These are phyloP conservation scores for Phocoena phocoena DNA, from an alignment of 2,113 vertebrate genomes.

Conservation along the genomic window DNA sequence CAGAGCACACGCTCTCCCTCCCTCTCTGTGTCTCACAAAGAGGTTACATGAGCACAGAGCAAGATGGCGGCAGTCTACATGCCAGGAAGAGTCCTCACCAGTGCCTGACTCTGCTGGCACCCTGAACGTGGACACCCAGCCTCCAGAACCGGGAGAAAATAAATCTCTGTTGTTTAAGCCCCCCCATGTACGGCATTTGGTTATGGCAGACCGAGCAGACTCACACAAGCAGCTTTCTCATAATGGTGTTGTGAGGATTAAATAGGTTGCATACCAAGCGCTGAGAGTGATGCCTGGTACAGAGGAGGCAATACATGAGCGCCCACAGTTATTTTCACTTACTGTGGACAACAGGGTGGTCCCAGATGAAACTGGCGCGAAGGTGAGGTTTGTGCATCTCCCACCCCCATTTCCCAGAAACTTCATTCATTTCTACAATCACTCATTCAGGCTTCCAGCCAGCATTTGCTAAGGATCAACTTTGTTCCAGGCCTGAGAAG, in stretches of 20 bases:
- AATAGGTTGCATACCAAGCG: neutral
- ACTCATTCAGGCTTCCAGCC: neutral
- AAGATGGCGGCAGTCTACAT: rapidly evolving
- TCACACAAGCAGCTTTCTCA: neutral
- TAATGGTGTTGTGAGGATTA: neutral
- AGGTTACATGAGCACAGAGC: no score
- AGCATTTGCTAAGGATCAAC: neutral
- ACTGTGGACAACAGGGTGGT: neutral
- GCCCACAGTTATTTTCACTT: neutral
- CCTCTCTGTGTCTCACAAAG: neutral
- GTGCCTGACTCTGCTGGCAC: neutral
- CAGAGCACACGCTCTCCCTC: neutral
- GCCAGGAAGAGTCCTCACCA: neutral
- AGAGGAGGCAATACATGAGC: rapidly evolving
- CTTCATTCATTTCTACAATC: neutral
- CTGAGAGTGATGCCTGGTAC: neutral
- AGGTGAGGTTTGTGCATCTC: neutral
- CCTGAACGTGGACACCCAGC: neutral
- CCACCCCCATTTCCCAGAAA: neutral
- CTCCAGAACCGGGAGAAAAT: neutral
- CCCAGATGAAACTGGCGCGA: neutral
- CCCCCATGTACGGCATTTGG: neutral
- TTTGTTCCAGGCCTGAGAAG: neutral
- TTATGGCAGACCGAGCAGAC: neutral
- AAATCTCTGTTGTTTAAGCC: neutral